Conservation (phyloP, 2,113 vertebrate genomes). For the Podarcis cretensis region DNA sequence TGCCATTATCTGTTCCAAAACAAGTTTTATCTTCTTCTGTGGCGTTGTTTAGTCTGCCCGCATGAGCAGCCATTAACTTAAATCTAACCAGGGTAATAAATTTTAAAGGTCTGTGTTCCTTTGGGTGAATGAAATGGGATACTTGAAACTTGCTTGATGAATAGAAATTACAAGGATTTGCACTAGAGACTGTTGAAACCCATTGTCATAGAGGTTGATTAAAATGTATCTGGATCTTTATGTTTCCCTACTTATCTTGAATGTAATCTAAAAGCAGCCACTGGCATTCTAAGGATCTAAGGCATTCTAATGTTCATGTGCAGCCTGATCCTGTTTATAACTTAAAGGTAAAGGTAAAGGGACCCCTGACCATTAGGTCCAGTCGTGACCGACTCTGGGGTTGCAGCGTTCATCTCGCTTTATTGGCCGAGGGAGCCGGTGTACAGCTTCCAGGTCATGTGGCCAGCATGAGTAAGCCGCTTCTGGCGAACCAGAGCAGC, state of each 20-base stretch:
- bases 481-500: too few species aligned
- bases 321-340: background rate
- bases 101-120: background rate
- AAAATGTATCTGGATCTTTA: background rate
- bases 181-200: background rate
- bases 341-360: background rate
- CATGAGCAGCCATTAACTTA: background rate
- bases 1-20: background rate
- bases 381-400: too few species aligned
- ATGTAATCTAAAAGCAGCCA: background rate
- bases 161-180: background rate
- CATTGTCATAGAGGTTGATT: background rate
- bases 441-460: too few species aligned
- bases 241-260: background rate
- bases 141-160: background rate
- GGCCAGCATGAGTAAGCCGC: too few species aligned
- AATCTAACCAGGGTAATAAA: background rate
- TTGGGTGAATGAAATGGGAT: background rate
- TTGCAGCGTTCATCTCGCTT: too few species aligned
- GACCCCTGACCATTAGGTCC: too few species aligned
- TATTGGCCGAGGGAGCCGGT: too few species aligned
- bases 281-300: background rate
- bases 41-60: background rate
- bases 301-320: background rate
- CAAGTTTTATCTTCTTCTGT: background rate